A percentile compares a stretch with the other conserved stretches of the same genome.
phyloP scores from a whole-genome alignment of 2,113 vertebrate species.

The Pyxicephalus adspersus region DNA sequence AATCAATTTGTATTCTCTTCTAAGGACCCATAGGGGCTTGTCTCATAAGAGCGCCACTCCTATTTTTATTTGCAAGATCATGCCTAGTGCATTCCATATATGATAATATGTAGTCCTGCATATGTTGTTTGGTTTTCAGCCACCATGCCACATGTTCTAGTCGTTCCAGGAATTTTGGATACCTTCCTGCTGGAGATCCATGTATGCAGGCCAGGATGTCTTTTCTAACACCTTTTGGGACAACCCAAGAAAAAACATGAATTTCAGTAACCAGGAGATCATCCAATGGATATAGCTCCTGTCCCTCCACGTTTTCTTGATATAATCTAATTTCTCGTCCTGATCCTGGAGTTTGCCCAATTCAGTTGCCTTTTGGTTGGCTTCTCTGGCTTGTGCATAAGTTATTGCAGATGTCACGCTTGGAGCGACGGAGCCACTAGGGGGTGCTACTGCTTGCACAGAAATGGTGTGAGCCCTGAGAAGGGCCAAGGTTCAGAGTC shows the following conservation, averaged over 20 bases:
- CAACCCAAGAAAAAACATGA: neutral
- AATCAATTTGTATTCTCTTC: neutral
- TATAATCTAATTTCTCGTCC: neutral
- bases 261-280: neutral
- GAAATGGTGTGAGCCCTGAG: too few species aligned
- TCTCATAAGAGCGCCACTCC: neutral
- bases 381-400: neutral
- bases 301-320: neutral
- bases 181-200: too few species aligned
- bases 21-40: neutral
- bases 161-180: neutral
- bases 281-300: neutral
- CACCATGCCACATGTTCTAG: neutral
- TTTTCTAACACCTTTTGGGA: too few species aligned
- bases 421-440: too few species aligned
- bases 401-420: too few species aligned
- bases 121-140: neutral
- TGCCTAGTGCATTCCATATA: neutral
- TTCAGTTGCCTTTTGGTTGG: neutral
- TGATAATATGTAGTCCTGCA: neutral
- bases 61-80: neutral
- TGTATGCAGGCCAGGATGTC: too few species aligned
- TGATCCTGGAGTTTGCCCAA: neutral
- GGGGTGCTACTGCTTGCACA: too few species aligned
- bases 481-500: too few species aligned